phyloP scores from a whole-genome alignment of 37 sponge, comb jelly and placozoan genomes.

The Dysidea cf. avara region DNA sequence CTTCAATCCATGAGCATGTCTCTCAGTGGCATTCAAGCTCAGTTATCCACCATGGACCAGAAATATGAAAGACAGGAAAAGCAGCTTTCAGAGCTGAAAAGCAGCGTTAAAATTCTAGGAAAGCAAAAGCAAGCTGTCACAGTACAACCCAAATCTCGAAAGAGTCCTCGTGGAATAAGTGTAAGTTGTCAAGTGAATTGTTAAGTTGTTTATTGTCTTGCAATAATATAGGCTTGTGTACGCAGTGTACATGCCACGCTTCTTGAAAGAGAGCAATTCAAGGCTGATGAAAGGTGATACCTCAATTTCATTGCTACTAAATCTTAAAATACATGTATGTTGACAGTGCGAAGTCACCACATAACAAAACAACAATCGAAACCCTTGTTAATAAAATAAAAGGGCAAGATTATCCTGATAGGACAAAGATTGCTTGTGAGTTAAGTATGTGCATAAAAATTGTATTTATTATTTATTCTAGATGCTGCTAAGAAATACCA shows the following conservation, averaged over 20 bases:
- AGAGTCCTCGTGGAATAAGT: constrained; percentile 8
- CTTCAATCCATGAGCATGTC: constrained; percentile 1
- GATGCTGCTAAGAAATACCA: neutral
- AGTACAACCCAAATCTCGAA: neutral
- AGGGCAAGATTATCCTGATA: neutral
- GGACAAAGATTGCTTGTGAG: neutral
- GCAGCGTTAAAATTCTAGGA: neutral
- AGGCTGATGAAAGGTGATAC: neutral
- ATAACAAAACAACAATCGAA: neutral
- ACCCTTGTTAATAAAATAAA: neutral
- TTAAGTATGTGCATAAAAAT: too few species aligned
- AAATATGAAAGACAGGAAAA: neutral
- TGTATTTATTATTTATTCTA: neutral
- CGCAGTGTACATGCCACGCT: neutral
- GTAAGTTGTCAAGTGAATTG: neutral
- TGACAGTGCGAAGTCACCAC: neutral
- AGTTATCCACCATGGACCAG: neutral
- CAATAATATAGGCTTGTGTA: neutral
- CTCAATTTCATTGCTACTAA: neutral
- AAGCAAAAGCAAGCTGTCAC: neutral
- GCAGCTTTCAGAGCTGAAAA: neutral
- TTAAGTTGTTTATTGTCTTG: neutral
- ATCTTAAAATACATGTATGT: neutral
- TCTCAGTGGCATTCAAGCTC: neutral
- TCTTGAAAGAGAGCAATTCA: neutral